Evolutionary conservation across 2,888 invertebrate species (phyloP).

Genomic region (Cheilosia soror): DNA sequence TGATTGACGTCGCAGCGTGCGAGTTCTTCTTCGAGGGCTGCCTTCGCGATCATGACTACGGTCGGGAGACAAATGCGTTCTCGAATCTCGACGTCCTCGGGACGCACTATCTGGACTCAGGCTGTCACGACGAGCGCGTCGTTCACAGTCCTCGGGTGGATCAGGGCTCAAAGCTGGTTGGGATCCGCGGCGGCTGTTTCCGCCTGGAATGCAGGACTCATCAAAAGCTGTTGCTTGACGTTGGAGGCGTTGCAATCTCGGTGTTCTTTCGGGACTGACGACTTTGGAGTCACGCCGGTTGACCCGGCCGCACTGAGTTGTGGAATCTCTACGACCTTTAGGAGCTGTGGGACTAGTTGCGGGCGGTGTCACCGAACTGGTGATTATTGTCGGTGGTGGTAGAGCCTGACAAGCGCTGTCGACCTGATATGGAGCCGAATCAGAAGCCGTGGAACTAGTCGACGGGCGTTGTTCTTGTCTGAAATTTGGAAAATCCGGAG

Average conservation of each 20-base stretch:
- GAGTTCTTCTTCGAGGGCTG: constrained; percentile 89
- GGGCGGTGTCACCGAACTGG: constrained; percentile 92
- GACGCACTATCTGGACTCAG: constrained; percentile 96
- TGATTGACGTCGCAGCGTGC: constrained; percentile 91
- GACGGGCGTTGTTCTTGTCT: constrained; percentile 88
- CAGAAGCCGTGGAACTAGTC: constrained; percentile 89
- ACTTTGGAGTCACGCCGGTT: constrained; percentile 89
- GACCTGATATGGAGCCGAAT: constrained; percentile 87
- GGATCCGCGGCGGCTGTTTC: constrained; percentile 89
- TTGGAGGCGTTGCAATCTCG: constrained; percentile 88
- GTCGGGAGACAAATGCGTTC: constrained; percentile 92
- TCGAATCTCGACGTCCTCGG: constrained; percentile 89
- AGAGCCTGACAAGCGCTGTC: constrained; percentile 87
- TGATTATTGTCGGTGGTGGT: constrained; percentile 91
- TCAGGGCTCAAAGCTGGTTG: constrained; percentile 94
- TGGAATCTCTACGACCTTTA: constrained; percentile 90
- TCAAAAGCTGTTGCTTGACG: constrained; percentile 95
- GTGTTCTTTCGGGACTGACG: constrained; percentile 88
- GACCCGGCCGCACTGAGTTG: constrained; percentile 90
- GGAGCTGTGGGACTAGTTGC: constrained; percentile 90
- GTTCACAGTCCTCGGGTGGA: constrained; percentile 88
- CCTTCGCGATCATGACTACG: constrained; percentile 91
- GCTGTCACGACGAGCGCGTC: constrained; percentile 91
- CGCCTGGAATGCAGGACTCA: constrained; percentile 91
- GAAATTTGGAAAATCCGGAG: constrained; percentile 84